Evolutionary conservation across 2,888 invertebrate genomes (phyloP).

Genomic region (Rotaria socialis): DNA sequence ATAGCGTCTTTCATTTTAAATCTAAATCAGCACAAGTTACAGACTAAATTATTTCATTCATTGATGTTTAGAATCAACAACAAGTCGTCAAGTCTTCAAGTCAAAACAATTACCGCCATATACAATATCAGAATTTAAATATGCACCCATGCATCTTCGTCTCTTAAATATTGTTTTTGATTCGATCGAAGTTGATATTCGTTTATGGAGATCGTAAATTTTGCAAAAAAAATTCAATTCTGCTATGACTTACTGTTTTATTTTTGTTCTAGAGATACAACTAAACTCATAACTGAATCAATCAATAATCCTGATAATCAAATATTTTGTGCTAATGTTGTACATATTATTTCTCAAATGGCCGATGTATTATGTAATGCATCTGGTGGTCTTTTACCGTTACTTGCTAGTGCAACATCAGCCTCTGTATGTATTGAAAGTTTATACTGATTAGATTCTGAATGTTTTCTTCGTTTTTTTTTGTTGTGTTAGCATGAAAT

Average conservation of each 20-base stretch:
- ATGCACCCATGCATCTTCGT: constrained; percentile 96
- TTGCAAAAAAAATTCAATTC: background rate
- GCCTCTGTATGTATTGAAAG: constrained; percentile 62
- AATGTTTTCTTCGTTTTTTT: background rate
- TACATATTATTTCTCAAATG: constrained; percentile 94
- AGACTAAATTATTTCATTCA: too few relatives aligned
- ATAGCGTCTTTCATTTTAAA: too few relatives aligned
- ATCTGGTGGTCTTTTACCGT: constrained; percentile 88
- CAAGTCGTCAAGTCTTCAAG: constrained; percentile 31
- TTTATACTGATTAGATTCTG: background rate
- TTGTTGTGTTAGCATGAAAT: constrained; percentile 76
- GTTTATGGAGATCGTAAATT: constrained; percentile 37
- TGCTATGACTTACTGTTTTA: constrained; percentile 62
- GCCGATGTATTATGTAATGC: constrained; percentile 98
- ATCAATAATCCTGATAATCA: constrained; percentile 97
- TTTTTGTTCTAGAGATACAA: constrained; percentile 73
- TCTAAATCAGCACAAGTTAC: too few relatives aligned
- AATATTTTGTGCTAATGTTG: constrained; percentile 97
- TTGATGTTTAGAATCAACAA: background rate
- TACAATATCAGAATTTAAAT: constrained; percentile 69
- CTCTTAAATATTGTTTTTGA: constrained; percentile 89
- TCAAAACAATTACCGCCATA: constrained; percentile 39
- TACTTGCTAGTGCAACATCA: constrained; percentile 93
- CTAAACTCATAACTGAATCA: constrained; percentile 91
- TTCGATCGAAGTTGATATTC: constrained; percentile 89